phyloP scores from a whole-genome alignment of 2,797 vertebrate genomes.

The Nannoperca obscura region DNA sequence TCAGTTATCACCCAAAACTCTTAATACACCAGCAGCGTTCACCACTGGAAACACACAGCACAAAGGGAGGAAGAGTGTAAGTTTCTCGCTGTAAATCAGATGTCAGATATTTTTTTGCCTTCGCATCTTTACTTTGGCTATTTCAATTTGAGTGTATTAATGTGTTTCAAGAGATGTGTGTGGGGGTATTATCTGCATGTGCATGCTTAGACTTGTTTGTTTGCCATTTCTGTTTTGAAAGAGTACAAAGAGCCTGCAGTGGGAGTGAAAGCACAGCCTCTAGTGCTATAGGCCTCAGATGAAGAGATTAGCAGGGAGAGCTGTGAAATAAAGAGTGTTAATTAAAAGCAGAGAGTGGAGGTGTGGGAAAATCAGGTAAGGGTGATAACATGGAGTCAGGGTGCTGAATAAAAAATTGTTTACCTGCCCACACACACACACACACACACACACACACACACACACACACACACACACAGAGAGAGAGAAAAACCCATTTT shows the following conservation, averaged over 20 bases:
- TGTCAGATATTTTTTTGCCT: slow-evolving; percentile 53
- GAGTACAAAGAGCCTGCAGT: slow-evolving; percentile 65
- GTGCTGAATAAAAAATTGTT: slow-evolving; percentile 64
- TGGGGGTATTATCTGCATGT: slow-evolving; percentile 49
- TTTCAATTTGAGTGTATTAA: slow-evolving; percentile 61
- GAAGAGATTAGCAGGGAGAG: slow-evolving; percentile 73
- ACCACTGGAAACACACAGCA: slow-evolving; percentile 34
- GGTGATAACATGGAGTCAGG: slow-evolving; percentile 71
- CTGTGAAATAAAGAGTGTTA: slow-evolving; percentile 77
- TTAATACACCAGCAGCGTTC: slow-evolving; percentile 42
- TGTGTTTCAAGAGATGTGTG: slow-evolving; percentile 51
- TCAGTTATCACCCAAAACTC: slow-evolving; percentile 65
- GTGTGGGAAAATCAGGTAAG: slow-evolving; percentile 80
- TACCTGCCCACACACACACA: slow-evolving; percentile 66
- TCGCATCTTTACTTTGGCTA: slow-evolving; percentile 51
- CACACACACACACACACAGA: slow-evolving; percentile 4
- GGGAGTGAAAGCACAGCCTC: slow-evolving; percentile 75
- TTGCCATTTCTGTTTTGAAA: slow-evolving; percentile 66
- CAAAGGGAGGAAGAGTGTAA: slow-evolving; percentile 25
- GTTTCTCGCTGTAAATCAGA: slow-evolving; percentile 58
- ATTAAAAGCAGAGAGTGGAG: slow-evolving; percentile 75
- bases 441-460: slow-evolving; percentile 19
- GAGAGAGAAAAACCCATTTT: slow-evolving; percentile 59
- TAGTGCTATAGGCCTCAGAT: slow-evolving; percentile 69
- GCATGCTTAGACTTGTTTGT: slow-evolving; percentile 55